A percentile compares a stretch with the other conserved stretches of the same genome.
Evolutionary conservation across 30 jellyfish, hydroid and myxozoan species (phyloP).

Genomic region (Chrysaora quinquecirrha): DNA sequence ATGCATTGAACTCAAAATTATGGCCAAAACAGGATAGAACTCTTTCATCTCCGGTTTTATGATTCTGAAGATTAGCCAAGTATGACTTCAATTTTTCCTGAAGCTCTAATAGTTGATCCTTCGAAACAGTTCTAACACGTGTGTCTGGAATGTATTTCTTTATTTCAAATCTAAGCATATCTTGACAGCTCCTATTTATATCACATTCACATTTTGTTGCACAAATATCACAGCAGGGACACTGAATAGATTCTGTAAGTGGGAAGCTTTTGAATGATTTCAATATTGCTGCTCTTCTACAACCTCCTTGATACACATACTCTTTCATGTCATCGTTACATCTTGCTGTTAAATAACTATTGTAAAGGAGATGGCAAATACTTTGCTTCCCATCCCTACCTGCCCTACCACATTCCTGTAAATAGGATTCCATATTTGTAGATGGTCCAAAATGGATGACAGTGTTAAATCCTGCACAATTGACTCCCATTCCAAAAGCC

Average conservation of each 20-base stretch:
- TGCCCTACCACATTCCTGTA: conserved; percentile 46
- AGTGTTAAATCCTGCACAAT: conserved; percentile 25
- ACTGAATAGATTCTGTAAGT: background rate
- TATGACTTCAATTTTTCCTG: background rate
- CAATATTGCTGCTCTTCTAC: conserved; percentile 3
- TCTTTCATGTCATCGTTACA: conserved; percentile 8
- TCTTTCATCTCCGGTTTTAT: background rate
- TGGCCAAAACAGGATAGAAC: background rate
- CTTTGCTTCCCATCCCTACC: conserved; percentile 51
- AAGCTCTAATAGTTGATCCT: too few species aligned
- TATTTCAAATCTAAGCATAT: conserved; percentile 2
- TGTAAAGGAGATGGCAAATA: conserved; percentile 8
- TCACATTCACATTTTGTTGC: conserved; percentile 9
- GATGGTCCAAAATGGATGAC: conserved; percentile 52
- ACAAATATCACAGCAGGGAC: conserved; percentile 30
- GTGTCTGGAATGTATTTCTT: too few species aligned
- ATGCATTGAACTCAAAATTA: background rate
- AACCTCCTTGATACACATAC: background rate
- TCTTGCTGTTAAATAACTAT: background rate
- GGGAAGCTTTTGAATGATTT: background rate
- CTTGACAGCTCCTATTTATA: conserved; percentile 4
- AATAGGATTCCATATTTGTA: conserved; percentile 8
- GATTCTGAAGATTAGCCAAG: background rate
- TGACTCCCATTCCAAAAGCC: conserved; percentile 58
- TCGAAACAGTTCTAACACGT: too few species aligned